Evolutionary conservation across 2,888 invertebrate species (phyloP), one percentile per base, ranked within the genome.

Genomic region (Sericinus montela): DNA sequence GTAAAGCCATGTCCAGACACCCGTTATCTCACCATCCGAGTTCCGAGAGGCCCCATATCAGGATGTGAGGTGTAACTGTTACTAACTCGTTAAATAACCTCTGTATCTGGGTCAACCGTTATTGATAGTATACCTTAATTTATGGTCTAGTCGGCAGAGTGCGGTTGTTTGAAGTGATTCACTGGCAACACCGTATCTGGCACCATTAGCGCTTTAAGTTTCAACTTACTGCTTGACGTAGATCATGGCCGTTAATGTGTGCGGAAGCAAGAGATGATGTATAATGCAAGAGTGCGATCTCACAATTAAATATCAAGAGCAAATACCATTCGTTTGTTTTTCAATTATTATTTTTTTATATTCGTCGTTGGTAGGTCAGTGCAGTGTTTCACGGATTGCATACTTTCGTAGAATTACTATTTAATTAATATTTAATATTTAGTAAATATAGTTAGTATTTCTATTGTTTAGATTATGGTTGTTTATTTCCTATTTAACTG

Each of bases 21-120:
- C 85, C 84, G 86, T 84, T 86, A 84, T 69, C 75, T 75, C 66
- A 62, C 68, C 78, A 77, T 76, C 80, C 69, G 58, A 69, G 73
- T 81, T 83, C 84, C 71, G 65, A 78, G 81, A 80, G 75, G 49
- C 56, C 51, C 80, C 80, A 75, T 82, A 83, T 80, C 83, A 77
- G 81, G 81, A 32, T 32, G 32, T 57, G 49, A 59, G 58, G 57
- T 60, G 68, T 76, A 78, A 81, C 82, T 77, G 81, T 78, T 67
- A 63, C 66, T 65, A 61, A 65, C 72, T 70, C 63, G 75, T 72
- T 73, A 70, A 65, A 67, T 69, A 69, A 69, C 66, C 56, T 53
- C 61, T 52, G 59, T 55, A 80, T 72, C 67, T 83, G 60, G 83
- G 84, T 79, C 82, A 82, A 73, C 82, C 83, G 83, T 80, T 83